Conservation (phyloP, 2,888 invertebrate genomes). For the Leptarthrus brevirostris region DNA sequence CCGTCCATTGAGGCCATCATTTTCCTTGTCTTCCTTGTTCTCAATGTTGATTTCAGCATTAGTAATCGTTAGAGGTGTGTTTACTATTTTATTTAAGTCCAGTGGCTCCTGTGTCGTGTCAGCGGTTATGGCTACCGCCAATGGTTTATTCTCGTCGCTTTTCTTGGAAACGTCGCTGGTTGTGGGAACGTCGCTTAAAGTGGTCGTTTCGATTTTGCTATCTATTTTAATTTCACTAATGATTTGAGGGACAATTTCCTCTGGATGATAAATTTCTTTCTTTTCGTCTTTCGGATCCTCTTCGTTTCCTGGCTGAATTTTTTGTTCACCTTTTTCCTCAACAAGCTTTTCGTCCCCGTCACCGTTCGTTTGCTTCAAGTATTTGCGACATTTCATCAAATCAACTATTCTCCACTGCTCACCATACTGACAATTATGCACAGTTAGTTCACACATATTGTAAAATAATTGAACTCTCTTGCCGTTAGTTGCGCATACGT, state of each 20-base stretch:
- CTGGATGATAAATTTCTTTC: conserved; percentile 21
- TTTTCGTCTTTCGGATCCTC: conserved; percentile 33
- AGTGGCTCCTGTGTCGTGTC: background rate
- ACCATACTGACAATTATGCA: conserved; percentile 10
- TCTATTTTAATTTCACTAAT: conserved; percentile 5
- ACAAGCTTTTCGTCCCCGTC: background rate
- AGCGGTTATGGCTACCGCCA: background rate
- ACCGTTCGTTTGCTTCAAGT: background rate
- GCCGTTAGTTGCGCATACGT: conserved; percentile 25
- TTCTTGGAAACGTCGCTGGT: background rate
- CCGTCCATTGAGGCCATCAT: background rate
- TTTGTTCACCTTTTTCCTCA: background rate
- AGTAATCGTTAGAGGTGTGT: conserved; percentile 8
- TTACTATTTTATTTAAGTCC: conserved; percentile 1
- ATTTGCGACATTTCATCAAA: conserved; percentile 17
- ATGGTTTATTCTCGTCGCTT: background rate
- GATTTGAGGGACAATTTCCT: conserved; percentile 21
- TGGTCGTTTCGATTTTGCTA: conserved; percentile 9
- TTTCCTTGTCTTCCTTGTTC: background rate
- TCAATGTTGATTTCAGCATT: background rate
- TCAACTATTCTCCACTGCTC: conserved; percentile 17
- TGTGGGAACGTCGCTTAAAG: background rate
- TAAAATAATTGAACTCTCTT: conserved; percentile 29
- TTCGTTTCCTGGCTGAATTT: background rate
- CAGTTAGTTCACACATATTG: conserved; percentile 12